Evolutionary conservation across 2,888 invertebrate genomes (phyloP).

Genomic region (Andrena dorsata): DNA sequence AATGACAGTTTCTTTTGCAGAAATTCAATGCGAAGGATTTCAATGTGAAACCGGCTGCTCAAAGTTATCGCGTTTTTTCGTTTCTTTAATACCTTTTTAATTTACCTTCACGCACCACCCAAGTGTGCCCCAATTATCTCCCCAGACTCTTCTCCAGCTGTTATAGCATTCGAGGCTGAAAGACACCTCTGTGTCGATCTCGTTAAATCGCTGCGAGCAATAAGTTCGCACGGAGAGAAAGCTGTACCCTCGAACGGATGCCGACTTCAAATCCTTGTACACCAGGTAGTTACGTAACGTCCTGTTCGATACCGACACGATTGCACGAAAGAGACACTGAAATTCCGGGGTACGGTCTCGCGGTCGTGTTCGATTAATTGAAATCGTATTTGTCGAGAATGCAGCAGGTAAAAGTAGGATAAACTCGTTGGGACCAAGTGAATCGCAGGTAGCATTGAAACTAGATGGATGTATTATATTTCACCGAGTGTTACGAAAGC

Average conservation of each 20-base stretch:
- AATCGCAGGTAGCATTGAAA: not conserved
- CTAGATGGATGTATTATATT: not conserved
- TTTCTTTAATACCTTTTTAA: too few relatives aligned
- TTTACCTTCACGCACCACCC: not conserved
- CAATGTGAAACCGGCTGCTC: too few relatives aligned
- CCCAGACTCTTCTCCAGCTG: not conserved
- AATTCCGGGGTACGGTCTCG: constrained; percentile 38
- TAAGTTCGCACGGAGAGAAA: constrained; percentile 69
- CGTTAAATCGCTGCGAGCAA: constrained; percentile 57
- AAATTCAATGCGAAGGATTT: too few relatives aligned
- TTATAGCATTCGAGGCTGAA: constrained; percentile 15
- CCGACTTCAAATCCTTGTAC: constrained; percentile 61
- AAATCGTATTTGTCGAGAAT: constrained; percentile 38
- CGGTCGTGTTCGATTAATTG: constrained; percentile 46
- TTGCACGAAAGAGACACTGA: constrained; percentile 51
- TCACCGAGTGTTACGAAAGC: too few relatives aligned
- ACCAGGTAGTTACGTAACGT: constrained; percentile 57
- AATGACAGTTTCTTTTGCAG: too few relatives aligned
- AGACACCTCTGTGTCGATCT: constrained; percentile 52
- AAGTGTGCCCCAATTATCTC: not conserved
- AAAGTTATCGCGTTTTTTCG: too few relatives aligned
- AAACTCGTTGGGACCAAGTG: not conserved
- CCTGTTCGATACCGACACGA: constrained; percentile 52
- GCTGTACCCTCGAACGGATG: constrained; percentile 58
- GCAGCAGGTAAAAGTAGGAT: constrained; percentile 4